A percentile compares a stretch with the other conserved stretches of the same genome.
phyloP scores from a whole-genome alignment of 2,888 invertebrate genomes.

The Lathronympha strigana region DNA sequence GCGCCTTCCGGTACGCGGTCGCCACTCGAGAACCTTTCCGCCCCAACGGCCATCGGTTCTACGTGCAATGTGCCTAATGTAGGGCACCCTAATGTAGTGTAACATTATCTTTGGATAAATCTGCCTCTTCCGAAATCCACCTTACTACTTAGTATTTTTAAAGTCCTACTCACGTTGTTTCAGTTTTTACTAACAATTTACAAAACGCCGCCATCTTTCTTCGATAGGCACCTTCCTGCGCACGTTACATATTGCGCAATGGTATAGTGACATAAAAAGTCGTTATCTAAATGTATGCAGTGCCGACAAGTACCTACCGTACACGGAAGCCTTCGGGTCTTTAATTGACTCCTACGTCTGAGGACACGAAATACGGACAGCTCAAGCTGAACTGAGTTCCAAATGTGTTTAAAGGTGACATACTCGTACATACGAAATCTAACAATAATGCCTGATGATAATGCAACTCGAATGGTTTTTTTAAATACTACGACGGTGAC shows the following conservation, averaged over 20 bases:
- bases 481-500: no score
- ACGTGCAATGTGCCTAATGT: no score
- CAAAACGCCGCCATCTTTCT: neutral
- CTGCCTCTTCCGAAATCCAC: no score
- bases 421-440: no score
- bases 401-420: neutral
- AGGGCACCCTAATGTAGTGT: no score
- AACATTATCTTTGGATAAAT: no score
- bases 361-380: neutral
- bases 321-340: conserved; percentile 57
- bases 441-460: no score
- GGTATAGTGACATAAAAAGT: neutral
- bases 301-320: conserved; percentile 41
- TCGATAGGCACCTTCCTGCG: neutral
- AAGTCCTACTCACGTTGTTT: neutral
- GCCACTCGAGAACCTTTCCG: no score
- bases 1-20: no score
- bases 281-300: conserved; percentile 22
- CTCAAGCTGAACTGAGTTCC: neutral
- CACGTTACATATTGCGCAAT: conserved; percentile 6
- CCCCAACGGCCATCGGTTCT: no score
- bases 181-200: neutral
- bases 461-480: no score
- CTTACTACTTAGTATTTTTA: neutral
- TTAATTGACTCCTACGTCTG: conserved; percentile 57